Percentiles rank a stretch among this genome's conserved stretches.
Evolutionary conservation across 2,888 invertebrate genomes (phyloP).

Genomic region (Folsomia manolachei): DNA sequence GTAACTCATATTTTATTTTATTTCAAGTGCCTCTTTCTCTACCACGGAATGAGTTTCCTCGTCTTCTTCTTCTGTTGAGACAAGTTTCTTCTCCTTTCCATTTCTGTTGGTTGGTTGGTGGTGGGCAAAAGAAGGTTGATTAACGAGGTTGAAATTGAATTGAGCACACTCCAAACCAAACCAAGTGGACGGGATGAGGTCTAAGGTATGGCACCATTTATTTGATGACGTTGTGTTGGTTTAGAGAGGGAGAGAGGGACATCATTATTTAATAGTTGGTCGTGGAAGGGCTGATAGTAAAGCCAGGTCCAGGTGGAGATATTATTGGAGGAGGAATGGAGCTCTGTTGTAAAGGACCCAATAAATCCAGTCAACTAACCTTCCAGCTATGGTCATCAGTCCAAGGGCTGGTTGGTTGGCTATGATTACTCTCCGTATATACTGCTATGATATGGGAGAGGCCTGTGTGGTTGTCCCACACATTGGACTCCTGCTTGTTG

Average conservation of each 20-base stretch:
- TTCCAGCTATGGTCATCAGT: background rate
- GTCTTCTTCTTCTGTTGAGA: background rate
- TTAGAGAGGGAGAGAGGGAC: background rate
- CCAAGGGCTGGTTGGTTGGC: too few relatives aligned
- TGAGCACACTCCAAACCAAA: too few relatives aligned
- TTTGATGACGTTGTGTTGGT: too few relatives aligned
- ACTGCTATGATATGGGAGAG: too few relatives aligned
- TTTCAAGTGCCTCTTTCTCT: too few relatives aligned
- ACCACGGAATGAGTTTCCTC: too few relatives aligned
- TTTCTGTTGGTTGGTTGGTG: too few relatives aligned
- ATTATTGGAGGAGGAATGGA: background rate
- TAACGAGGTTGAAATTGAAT: background rate
- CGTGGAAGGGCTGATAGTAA: background rate
- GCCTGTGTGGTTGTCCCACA: background rate
- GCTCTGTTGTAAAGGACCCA: constrained; percentile 5
- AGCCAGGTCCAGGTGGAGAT: background rate
- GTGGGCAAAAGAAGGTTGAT: background rate
- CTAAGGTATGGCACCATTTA: too few relatives aligned
- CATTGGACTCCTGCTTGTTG: background rate
- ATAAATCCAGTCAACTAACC: background rate
- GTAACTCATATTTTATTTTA: background rate
- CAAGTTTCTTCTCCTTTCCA: too few relatives aligned
- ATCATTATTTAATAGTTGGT: constrained; percentile 2
- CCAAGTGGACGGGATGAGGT: too few relatives aligned
- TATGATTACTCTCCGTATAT: too few relatives aligned